Evolutionary conservation across 2,797 vertebrate species (phyloP).

Genomic region (Hippoglossus hippoglossus): DNA sequence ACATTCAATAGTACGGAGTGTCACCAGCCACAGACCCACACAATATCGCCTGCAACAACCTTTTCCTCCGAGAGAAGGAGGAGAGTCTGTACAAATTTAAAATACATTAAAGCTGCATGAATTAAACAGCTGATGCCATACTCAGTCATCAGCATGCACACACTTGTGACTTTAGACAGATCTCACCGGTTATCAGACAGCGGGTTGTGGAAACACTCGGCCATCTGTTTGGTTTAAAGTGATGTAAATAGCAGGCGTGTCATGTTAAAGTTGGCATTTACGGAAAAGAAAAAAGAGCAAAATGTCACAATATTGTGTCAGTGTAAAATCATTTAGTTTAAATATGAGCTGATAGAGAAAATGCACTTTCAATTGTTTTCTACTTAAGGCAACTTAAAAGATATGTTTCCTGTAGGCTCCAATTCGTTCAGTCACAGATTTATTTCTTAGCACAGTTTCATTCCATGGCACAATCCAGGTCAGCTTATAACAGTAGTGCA

Average conservation of each 20-base stretch:
- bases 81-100: slow-evolving; percentile 17
- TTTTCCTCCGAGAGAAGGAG: slow-evolving; percentile 13
- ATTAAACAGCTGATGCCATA: slow-evolving; percentile 15
- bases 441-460: slow-evolving; percentile 63
- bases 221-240: neutral
- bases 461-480: slow-evolving; percentile 46
- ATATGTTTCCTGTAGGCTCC: slow-evolving; percentile 10
- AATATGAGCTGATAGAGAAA: neutral
- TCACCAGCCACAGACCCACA: slow-evolving; percentile 32
- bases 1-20: slow-evolving; percentile 41
- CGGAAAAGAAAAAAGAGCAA: neutral
- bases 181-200: slow-evolving; percentile 1
- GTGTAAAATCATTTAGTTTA: neutral
- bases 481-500: slow-evolving; percentile 54
- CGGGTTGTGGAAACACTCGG: neutral
- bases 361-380: neutral
- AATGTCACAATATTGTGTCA: too few species aligned
- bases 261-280: neutral
- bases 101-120: slow-evolving; percentile 32
- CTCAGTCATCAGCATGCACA: slow-evolving; percentile 17
- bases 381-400: neutral
- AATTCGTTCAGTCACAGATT: slow-evolving; percentile 46
- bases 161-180: slow-evolving; percentile 21
- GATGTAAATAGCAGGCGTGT: slow-evolving; percentile 9
- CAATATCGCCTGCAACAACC: slow-evolving; percentile 21